Conservation (phyloP, 2,888 invertebrate species). For the Proisotoma minuta region DNA sequence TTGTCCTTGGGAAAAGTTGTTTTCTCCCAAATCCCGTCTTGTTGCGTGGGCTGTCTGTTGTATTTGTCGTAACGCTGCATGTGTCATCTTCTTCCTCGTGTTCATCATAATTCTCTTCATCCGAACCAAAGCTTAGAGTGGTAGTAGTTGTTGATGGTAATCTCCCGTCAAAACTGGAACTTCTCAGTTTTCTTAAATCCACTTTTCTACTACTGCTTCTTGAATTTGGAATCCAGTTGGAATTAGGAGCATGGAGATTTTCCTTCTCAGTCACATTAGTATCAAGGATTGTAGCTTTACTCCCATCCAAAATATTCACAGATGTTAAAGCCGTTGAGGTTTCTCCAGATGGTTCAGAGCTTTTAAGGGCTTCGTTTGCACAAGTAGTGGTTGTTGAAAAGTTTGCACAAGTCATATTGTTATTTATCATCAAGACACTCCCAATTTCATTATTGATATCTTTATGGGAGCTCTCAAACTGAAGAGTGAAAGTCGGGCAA, state of each 20-base stretch:
- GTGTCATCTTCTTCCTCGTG: constrained; percentile 30
- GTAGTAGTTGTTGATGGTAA: constrained; percentile 17
- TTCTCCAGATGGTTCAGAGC: background rate
- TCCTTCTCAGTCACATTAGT: no score
- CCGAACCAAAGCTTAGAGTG: constrained; percentile 1
- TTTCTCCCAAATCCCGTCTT: constrained; percentile 19
- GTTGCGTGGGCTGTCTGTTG: constrained; percentile 21
- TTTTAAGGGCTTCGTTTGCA: background rate
- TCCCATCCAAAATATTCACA: background rate
- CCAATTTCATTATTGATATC: background rate
- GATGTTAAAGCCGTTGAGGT: background rate
- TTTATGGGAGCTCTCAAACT: constrained; percentile 1
- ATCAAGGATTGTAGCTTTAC: no score
- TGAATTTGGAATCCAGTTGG: background rate
- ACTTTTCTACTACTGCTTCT: background rate
- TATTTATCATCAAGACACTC: constrained; percentile 2
- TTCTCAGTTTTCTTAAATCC: constrained; percentile 35
- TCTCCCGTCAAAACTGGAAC: constrained; percentile 42
- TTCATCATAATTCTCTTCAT: constrained; percentile 24
- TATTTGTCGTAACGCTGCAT: constrained; percentile 29
- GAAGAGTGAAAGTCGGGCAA: constrained; percentile 3
- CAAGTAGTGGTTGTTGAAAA: background rate
- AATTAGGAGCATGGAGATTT: no score
- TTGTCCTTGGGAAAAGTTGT: constrained; percentile 29
- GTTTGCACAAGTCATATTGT: constrained; percentile 3